A percentile compares a stretch with the other conserved stretches of the same genome.
These are phyloP conservation scores for Homarus gammarus DNA, from an alignment of 2,888 invertebrate species.

Conservation along the genomic window DNA sequence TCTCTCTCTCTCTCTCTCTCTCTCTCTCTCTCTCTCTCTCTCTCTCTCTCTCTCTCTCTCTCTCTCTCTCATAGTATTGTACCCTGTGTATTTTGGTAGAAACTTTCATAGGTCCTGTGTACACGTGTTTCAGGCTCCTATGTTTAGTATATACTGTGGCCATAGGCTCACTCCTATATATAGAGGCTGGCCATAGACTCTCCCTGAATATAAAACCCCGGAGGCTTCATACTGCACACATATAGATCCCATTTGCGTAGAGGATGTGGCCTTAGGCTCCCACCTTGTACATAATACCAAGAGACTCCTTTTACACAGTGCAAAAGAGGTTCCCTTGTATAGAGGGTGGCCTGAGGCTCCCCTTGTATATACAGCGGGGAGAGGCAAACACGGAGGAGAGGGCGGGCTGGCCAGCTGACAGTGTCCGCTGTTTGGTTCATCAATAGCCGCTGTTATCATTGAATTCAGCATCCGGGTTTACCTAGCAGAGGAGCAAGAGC, in stretches of 20 bases:
- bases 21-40: slow-evolving; percentile 23
- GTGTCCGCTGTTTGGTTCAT: background rate
- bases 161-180: background rate
- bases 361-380: background rate
- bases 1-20: slow-evolving; percentile 16
- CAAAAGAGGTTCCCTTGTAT: no score
- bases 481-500: background rate
- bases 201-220: background rate
- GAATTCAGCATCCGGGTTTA: background rate
- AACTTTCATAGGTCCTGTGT: background rate
- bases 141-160: no score
- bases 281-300: no score
- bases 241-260: no score
- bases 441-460: background rate
- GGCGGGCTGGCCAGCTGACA: background rate
- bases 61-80: background rate
- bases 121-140: no score
- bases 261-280: no score
- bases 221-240: no score
- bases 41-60: slow-evolving; percentile 15
- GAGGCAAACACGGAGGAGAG: background rate
- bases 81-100: background rate
- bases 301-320: no score
- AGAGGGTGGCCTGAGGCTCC: background rate
- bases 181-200: background rate